A percentile compares a stretch with the other conserved stretches of the same genome.
Evolutionary conservation across 2,888 invertebrate species (phyloP).

Genomic region (Clistopyga incitator): DNA sequence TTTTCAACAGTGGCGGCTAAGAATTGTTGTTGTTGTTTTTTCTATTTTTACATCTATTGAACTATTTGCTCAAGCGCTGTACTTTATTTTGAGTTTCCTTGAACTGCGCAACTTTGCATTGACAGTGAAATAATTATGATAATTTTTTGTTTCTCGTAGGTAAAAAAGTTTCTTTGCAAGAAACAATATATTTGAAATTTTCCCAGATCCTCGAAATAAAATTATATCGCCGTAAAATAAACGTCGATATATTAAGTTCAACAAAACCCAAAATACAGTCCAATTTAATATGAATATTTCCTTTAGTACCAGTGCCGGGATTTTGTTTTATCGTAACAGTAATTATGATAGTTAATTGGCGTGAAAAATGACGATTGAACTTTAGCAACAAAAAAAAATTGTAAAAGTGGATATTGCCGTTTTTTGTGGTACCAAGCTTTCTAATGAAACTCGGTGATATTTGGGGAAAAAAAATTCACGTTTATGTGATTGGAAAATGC

Average conservation of each 20-base stretch:
- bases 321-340: not conserved
- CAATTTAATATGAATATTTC: not conserved
- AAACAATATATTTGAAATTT: no score
- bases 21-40: not conserved
- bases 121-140: no score
- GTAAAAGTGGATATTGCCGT: not conserved
- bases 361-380: not conserved
- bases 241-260: not conserved
- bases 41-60: not conserved
- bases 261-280: not conserved
- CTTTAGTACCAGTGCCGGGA: not conserved
- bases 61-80: not conserved
- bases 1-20: no score
- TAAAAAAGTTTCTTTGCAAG: no score
- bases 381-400: not conserved
- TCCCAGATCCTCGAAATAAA: no score
- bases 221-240: not conserved
- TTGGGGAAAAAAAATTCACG: not conserved
- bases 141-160: no score
- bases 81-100: not conserved
- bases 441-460: not conserved
- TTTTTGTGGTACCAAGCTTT: not conserved
- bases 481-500: constrained; percentile 4
- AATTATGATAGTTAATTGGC: not conserved
- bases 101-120: no score